phyloP scores from a whole-genome alignment of 2,888 invertebrate genomes.

The Hemaris fuciformis region DNA sequence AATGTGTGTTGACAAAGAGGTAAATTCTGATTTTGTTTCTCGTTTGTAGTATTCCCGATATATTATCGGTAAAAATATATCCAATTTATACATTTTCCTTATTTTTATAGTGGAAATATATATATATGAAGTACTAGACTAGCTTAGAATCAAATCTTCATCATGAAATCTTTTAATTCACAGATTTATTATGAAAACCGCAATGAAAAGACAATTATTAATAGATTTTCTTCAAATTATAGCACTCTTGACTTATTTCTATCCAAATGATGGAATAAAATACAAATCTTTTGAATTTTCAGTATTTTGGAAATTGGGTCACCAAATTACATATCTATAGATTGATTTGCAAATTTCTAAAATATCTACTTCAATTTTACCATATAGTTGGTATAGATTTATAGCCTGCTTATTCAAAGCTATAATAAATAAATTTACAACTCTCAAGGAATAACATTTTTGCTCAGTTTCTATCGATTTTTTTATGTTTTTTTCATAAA shows the following conservation, averaged over 20 bases:
- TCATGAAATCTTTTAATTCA: no score
- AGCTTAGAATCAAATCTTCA: no score
- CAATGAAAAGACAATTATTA: no score
- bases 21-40: neutral
- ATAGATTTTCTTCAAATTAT: neutral
- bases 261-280: neutral
- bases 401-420: neutral
- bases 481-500: neutral
- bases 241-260: neutral
- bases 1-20: neutral
- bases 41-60: neutral
- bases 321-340: neutral
- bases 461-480: neutral
- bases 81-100: neutral
- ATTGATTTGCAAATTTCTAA: neutral
- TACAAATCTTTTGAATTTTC: neutral
- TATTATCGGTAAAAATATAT: neutral
- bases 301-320: neutral
- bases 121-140: neutral
- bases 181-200: no score
- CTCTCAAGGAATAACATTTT: neutral
- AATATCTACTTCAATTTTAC: no score
- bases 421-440: neutral
- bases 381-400: neutral
- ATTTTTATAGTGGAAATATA: neutral